Percentiles rank a stretch among this genome's conserved stretches.
Conservation (phyloP, 2,113 vertebrate species). For the Zosterops lateralis region DNA sequence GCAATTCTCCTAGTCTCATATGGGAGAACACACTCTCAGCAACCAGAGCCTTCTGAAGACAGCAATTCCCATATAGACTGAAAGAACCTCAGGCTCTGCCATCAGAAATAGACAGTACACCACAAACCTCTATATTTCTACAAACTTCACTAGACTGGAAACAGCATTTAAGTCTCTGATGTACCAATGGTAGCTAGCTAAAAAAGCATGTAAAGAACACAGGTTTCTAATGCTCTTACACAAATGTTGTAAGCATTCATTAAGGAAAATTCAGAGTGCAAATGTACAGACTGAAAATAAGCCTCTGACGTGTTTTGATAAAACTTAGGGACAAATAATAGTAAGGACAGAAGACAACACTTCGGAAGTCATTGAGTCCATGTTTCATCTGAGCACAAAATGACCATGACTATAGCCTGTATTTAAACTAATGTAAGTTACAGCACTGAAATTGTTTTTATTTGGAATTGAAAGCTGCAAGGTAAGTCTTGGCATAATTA, state of each 20-base stretch:
- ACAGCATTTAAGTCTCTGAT: background rate
- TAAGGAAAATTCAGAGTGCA: background rate
- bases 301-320: background rate
- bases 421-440: background rate
- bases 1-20: background rate
- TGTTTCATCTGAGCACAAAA: background rate
- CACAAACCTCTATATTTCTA: background rate
- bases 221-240: background rate
- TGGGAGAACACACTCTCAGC: background rate
- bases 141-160: background rate
- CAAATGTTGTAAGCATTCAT: background rate
- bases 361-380: background rate
- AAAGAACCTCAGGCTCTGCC: background rate
- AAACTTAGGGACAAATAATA: background rate
- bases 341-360: background rate
- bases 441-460: background rate
- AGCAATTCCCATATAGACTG: background rate
- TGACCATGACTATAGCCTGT: background rate
- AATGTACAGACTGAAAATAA: background rate
- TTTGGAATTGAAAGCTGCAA: background rate
- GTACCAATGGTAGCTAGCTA: background rate
- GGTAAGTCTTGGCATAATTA: background rate
- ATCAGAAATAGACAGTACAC: background rate
- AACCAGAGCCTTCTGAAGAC: background rate
- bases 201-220: background rate